Percentiles rank a stretch among this genome's conserved stretches.
Evolutionary conservation across 1,140 invertebrate genomes (phyloP).

Genomic region (Lasioglossum baleicum): DNA sequence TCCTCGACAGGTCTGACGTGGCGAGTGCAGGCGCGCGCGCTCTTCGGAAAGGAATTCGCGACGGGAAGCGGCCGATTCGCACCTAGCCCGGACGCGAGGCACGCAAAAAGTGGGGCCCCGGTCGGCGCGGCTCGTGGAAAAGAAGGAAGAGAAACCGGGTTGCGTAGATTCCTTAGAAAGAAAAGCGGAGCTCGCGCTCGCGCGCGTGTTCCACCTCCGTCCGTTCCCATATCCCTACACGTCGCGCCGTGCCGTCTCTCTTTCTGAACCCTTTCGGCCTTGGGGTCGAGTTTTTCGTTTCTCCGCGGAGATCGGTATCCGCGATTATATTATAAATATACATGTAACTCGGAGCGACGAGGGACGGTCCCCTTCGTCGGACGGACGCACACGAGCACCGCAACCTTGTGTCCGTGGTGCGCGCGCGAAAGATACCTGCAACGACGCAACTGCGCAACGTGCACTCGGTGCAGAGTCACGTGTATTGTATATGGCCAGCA

Average conservation of each 20-base stretch:
- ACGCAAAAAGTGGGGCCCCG: conserved; percentile 30
- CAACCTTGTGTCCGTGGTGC: not conserved
- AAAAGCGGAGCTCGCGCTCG: conserved; percentile 40
- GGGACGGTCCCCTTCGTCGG: conserved; percentile 25
- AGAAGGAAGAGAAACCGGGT: conserved; percentile 9
- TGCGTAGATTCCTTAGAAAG: conserved; percentile 14
- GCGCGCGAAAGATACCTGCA: conserved; percentile 40
- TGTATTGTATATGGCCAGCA: conserved; percentile 54
- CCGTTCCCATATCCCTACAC: not conserved
- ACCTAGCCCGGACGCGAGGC: conserved; percentile 36
- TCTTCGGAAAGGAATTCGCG: conserved; percentile 58
- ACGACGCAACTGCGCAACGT: conserved; percentile 30
- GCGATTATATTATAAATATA: conserved; percentile 73
- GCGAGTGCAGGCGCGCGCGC: conserved; percentile 22
- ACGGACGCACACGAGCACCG: conserved; percentile 11
- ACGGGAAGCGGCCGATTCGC: conserved; percentile 60
- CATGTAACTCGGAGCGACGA: conserved; percentile 58
- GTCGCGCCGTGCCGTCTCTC: not conserved
- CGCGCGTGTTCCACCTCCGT: not conserved
- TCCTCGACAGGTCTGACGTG: conserved; percentile 57
- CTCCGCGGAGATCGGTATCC: conserved; percentile 68
- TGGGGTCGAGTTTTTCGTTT: conserved; percentile 60
- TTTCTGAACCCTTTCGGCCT: conserved; percentile 51
- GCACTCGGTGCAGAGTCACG: conserved; percentile 48
- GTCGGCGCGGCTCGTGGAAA: conserved; percentile 28